These are phyloP conservation scores for Ceratitis capitata DNA, from an alignment of 1,140 invertebrate genomes.

Conservation along the genomic window DNA sequence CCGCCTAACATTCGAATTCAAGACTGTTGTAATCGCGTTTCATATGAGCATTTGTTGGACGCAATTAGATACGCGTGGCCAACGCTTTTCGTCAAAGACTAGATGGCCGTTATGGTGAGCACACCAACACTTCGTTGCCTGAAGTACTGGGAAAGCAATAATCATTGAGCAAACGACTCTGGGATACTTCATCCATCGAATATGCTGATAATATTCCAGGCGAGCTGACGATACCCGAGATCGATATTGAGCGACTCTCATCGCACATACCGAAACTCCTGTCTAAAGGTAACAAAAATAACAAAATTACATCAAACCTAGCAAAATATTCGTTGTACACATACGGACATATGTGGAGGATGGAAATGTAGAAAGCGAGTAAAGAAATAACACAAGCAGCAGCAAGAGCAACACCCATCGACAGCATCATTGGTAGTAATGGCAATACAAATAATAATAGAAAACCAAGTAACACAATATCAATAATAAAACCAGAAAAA, in stretches of 20 bases:
- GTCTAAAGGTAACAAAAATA: slow-evolving; percentile 70
- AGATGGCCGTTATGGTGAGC: slow-evolving; percentile 92
- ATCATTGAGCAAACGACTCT: slow-evolving; percentile 87
- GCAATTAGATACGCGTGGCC: slow-evolving; percentile 93
- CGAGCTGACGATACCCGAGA: slow-evolving; percentile 86
- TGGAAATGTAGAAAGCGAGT: too few species aligned
- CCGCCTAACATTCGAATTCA: neutral
- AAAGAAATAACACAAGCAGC: too few species aligned
- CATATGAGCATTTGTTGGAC: neutral
- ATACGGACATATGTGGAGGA: too few species aligned
- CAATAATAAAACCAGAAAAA: too few species aligned
- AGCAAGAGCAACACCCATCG: too few species aligned
- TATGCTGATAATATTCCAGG: slow-evolving; percentile 89
- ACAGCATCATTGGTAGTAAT: too few species aligned
- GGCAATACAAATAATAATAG: too few species aligned
- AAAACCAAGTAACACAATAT: too few species aligned
- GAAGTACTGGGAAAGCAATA: slow-evolving; percentile 92
- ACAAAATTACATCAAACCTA: neutral
- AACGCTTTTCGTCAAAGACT: slow-evolving; percentile 99
- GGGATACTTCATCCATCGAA: slow-evolving; percentile 90
- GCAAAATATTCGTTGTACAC: too few species aligned
- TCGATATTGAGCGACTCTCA: slow-evolving; percentile 88
- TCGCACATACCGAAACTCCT: slow-evolving; percentile 91
- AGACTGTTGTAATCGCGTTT: neutral
- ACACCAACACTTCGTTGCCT: slow-evolving; percentile 86